Evolutionary conservation across 2,113 vertebrate species (phyloP).

Genomic region (Campylorhamphus procurvoides): DNA sequence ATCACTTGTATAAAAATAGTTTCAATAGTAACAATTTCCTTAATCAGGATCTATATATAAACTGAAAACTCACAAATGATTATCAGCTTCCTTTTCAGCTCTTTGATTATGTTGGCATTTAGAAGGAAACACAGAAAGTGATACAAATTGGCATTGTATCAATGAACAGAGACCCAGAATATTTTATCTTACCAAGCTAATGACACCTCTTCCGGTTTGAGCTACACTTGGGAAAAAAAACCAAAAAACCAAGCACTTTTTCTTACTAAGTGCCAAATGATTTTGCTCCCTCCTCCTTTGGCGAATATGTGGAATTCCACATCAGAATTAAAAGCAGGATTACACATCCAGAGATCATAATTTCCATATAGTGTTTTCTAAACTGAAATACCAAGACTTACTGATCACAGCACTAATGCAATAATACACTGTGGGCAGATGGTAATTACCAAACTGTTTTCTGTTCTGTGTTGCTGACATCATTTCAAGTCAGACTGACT

Average conservation of each 20-base stretch:
- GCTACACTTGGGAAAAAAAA: background rate
- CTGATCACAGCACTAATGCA: background rate
- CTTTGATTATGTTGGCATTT: background rate
- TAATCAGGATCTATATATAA: background rate
- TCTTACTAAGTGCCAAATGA: background rate
- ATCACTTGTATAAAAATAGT: slow-evolving; percentile 21
- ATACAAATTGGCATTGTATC: background rate
- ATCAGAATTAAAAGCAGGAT: background rate
- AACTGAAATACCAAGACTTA: background rate
- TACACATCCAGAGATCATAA: background rate
- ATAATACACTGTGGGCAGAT: background rate
- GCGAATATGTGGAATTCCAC: background rate
- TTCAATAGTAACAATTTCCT: background rate
- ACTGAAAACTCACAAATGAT: background rate
- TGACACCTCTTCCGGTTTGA: background rate
- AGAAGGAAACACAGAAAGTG: background rate
- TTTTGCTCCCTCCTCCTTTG: background rate
- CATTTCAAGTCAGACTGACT: background rate
- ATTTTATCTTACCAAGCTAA: background rate
- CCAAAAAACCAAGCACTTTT: background rate
- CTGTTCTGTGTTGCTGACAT: background rate
- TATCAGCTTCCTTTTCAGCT: background rate
- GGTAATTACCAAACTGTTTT: background rate
- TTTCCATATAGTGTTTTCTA: background rate
- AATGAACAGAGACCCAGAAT: background rate